Evolutionary conservation across 2,113 vertebrate genomes (phyloP), one percentile per base, ranked within the genome.

Genomic region (Hipposideros armiger): DNA sequence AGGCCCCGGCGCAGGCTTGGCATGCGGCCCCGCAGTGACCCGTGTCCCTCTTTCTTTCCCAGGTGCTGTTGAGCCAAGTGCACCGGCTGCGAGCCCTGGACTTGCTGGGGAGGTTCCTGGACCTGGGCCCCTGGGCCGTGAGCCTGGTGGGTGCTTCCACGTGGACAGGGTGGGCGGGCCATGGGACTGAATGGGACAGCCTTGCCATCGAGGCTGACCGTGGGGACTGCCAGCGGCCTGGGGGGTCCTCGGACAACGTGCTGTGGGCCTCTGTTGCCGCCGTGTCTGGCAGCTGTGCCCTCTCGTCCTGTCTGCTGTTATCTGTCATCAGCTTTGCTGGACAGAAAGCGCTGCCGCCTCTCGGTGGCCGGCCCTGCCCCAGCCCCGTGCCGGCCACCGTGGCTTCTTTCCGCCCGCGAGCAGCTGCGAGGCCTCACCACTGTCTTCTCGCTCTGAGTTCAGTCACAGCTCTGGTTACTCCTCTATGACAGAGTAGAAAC

Each of bases 31-130:
- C 3, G 3, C 13, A 6, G 50, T 40, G 72, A 77, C 28, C 0
- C 1, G 0, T 24, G 77, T 54, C 17, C 3, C 82, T 50, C 62
- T 93, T 15, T 95, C 91, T 98, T 98, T 98, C 90, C n/a, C 98
- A 99, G 99, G 99, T 99, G 87, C 99, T 99, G 97, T 98, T 99
- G 56, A 99, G 99, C 98, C 99, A 99, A 96, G 99, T 99, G 72
- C 99, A 99, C 97, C 99, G 99, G 30, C 98, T 99, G 86, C 98
- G 99, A 81, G 99, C 99, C 5, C 98, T 99, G 36, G 99, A 99
- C 94, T 97, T 99, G 97, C 99, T 99, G 45, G 99, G 99, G 3
- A 98, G 99, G 20, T 99, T 99, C 96, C 96, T 99, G 98, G 99
- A 99, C 98, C 98, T 99, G 96, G 99, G 99, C 8, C 99, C 99